phyloP scores from a whole-genome alignment of 2,113 vertebrate genomes.

The Nibea coibor region DNA sequence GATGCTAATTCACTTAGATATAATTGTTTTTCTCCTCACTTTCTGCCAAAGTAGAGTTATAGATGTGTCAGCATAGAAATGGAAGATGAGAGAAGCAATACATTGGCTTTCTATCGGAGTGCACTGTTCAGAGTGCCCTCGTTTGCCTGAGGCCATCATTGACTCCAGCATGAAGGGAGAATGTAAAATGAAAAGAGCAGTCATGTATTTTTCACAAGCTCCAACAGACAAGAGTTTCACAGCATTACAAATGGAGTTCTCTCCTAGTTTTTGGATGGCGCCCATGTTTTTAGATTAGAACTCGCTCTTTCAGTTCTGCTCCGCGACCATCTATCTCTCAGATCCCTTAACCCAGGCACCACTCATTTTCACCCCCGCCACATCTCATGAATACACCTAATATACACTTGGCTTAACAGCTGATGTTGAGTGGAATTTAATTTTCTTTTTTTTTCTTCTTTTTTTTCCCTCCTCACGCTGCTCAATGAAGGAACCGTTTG shows the following conservation, averaged over 20 bases:
- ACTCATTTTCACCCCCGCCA: constrained; percentile 32
- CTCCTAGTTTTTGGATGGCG: constrained; percentile 64
- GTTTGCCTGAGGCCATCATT: constrained; percentile 79
- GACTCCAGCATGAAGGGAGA: constrained; percentile 80
- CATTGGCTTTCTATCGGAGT: constrained; percentile 68
- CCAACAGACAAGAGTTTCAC: constrained; percentile 80
- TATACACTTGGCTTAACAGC: constrained; percentile 50
- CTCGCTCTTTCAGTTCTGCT: constrained; percentile 58
- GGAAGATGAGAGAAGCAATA: constrained; percentile 66
- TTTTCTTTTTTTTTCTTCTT: neutral
- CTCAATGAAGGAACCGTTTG: constrained; percentile 9
- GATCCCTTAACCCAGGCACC: constrained; percentile 36
- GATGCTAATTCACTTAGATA: constrained; percentile 64
- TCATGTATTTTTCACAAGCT: constrained; percentile 83
- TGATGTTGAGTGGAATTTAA: constrained; percentile 45
- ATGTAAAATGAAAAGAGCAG: constrained; percentile 81
- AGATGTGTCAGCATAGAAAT: constrained; percentile 68
- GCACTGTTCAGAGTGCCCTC: constrained; percentile 61
- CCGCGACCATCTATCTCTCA: constrained; percentile 51
- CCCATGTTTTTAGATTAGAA: constrained; percentile 80
- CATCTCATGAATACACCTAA: constrained; percentile 44
- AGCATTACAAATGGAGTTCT: constrained; percentile 75
- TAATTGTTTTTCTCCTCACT: constrained; percentile 70
- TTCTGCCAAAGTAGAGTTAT: constrained; percentile 55
- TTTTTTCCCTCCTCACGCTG: neutral